Base-by-base conservation (phyloP, 1,140 invertebrate species). In the Diabrotica undecimpunctata region DNA sequence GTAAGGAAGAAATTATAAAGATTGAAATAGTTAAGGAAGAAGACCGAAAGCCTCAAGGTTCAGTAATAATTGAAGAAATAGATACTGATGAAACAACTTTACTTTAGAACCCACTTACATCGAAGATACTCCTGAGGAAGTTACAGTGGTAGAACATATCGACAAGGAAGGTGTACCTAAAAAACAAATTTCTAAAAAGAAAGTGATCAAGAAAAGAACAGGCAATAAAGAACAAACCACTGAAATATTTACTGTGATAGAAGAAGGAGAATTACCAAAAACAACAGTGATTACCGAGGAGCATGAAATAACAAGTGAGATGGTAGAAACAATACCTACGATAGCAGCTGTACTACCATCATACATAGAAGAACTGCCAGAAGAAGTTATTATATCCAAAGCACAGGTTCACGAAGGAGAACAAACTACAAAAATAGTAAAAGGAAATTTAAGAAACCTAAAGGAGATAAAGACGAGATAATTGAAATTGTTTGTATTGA, bases 401-500 rank as follows among this genome's bases (percentile, higher is more conserved):
- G 67, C 68, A 59, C 54, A 72, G 12, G 71, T 69, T 52, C 52
- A 71, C 58, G 50, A 66, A 69, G 75, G 74, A 38, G 66, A 75
- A 51, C 67, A 72, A 6, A 75, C 76, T 62, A 77, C 73, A 62
- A 79, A 77, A 64, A 74, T 77, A 7, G 78, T 75, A 37, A 80
- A 70, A 74, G 74, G n/a, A 72, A 74, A 9, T 74, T 78, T 7
- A 81, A 79, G 65, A 81, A 75, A 69, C 67, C 70, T 35, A 75
- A 74, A 65, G 75, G 79, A 25, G 69, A 74, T 7, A 79, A 79
- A 61, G 69, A 82, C 69, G 77, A 83, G 74, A 76, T 80, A 0
- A 81, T 78, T 9, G 79, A 82, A 73, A 80, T 81, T 58, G 75
- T 79, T 14, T 82, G 81, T 13, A 71, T 81, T 57, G 78, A 83